Evolutionary conservation across 2,113 vertebrate genomes (phyloP), one percentile per base, ranked within the genome.

Genomic region (Bagarius yarrelli): DNA sequence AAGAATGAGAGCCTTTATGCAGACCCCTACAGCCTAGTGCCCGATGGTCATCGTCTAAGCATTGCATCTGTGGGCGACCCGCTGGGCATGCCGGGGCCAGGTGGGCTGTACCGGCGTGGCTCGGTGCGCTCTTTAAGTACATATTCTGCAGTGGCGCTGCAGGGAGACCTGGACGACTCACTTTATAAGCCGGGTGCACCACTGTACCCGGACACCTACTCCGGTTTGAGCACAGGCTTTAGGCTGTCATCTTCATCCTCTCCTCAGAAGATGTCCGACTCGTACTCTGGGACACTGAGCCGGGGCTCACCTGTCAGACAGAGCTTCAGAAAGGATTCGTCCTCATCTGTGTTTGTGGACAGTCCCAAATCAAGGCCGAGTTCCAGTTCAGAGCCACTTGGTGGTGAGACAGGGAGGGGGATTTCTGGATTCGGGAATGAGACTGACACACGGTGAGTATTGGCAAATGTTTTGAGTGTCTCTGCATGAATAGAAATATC

Each of bases 121-220:
- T 99, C 97, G 0, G 95, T 98, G 56, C 92, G 98, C 14, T 98
- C 97, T 0, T 95, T 98, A 80, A 98, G 98, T 92, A 99, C 96
- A 47, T 99, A 98, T 84, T 98, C 96, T 0, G 96, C 97, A 0
- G 96, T 97, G 0, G 97, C 94, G 40, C 89, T 98, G 84, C 97
- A 98, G 89, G 94, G 94, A 0, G 97, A 98, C 81, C 91, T 98
- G 86, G 98, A 99, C 82, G 98, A 99, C 80, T 87, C 92, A 0
- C 88, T 98, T 16, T 99, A 98, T 91, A 98, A 98, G 78, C 94
- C 96, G 16, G 95, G 93, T 27, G 92, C 94, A 0, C 94, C 94
- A 5, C 89, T 98, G 11, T 99, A 98, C 80, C 82, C 95, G 0
- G 97, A 98, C 80, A 86, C 92, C 0, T 97, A 96, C 30, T 91